Base-by-base conservation (phyloP, 2,113 vertebrate species). In the Shinisaurus crocodilurus region DNA sequence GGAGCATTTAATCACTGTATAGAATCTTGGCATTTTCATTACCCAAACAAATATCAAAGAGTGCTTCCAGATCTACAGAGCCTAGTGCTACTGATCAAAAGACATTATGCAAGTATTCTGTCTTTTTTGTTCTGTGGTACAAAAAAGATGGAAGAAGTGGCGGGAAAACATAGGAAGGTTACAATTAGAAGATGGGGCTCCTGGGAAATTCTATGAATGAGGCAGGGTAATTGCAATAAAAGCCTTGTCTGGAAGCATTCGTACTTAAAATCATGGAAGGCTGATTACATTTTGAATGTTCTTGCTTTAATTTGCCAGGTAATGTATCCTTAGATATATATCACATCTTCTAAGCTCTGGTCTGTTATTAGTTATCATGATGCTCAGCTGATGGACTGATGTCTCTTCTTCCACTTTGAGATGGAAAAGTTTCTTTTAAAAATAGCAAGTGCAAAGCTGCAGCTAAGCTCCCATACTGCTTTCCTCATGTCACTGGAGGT, bases 401-500 rank as follows among this genome's bases (percentile, higher is more conserved):
- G 18, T 72, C n/a, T 87, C 84, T 90, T 23, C 50, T 86, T 92
- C 54, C 32, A 80, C 48, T 85, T 88, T 88, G 50, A 85, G 45
- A 88, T 54, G 81, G 90, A 69, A 87, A 75, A n/a, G 69, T 54
- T 70, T 79, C 72, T 32, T 60, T 81, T 63, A 87, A 91, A 83
- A 67, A 77, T 85, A 84, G 86, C 20, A 45, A 40, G 54, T 72
- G 63, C 23, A 91, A 91, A 91, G 82, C 45, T 86, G 37, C 32
- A 69, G 63, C 63, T 80, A 80, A 67, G 70, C 82, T 84, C 34
- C 43, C 6, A 63, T 40, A 23, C 45, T 75, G 15, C 57, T 88
- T 76, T 85, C 32, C 32, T 60, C 10, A 0, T 79, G 67, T 69
- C 80, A 60, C 43, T 37, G 88, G 86, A 89, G 76, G 40, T 15